Evolutionary conservation across 2,888 invertebrate genomes (phyloP), one percentile per base, ranked within the genome.

Genomic region (Tribolium freemani): DNA sequence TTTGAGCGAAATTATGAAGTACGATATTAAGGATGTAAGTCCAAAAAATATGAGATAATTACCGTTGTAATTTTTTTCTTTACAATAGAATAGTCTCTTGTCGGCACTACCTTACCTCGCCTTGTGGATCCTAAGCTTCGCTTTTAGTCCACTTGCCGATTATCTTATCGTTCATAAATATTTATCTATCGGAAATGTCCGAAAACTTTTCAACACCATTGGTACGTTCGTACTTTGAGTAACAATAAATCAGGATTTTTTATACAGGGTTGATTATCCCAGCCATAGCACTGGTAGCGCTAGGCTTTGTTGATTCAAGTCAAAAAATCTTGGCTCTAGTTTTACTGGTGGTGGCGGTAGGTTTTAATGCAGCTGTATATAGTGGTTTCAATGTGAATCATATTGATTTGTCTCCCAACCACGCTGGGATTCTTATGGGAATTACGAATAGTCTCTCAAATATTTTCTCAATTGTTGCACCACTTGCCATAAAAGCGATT

Each of bases 361-460:
- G 93, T 0, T 88, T 93, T 2, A 94, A 94, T 78, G 91, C 93
- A 0, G 91, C 91, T 2, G 90, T 91, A 63, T 93, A 73, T 13
- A 74, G 67, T 30, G 94, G 94, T 3, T 93, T 91, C 81, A 89
- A 90, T 88, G 88, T 91, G 11, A 94, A 94, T 74, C 94, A 72
- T 44, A 93, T 95, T 75, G 95, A 95, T 86, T 86, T 95, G 60
- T 92, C 94, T 3, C 94, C 95, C 0, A 93, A 94, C 84, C 93
- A 92, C 83, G 93, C 94, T 4, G 94, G 94, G 31, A 91, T 92
- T 0, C 86, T 95, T 78, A 94, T 95, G 93, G 94, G 94, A 9
- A 91, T 95, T 78, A 94, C 94, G 1, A 95, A 95, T 82, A 91
- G 91, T 9, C 86, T 89, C 8, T 92, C 93, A 0, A 93, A 93